Evolutionary conservation across 2,888 invertebrate species (phyloP).

Genomic region (Caenorhabditis sp.): DNA sequence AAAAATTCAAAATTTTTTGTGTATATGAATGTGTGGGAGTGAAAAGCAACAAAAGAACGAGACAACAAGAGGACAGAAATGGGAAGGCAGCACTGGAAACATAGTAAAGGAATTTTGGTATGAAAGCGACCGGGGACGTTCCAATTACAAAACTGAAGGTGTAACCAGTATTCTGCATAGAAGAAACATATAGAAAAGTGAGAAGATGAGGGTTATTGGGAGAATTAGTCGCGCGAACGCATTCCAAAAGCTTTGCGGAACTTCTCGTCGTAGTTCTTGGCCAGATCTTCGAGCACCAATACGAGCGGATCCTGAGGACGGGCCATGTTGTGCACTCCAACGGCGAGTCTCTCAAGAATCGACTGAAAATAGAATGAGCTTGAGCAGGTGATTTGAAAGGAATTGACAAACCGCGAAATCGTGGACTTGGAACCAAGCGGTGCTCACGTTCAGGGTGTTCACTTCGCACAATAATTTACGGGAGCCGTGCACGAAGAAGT

Average conservation of each 20-base stretch:
- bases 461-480: slow-evolving; percentile 56
- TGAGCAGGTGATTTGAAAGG: background rate
- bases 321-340: slow-evolving; percentile 67
- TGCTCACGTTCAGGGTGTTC: slow-evolving; percentile 67
- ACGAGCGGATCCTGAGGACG: slow-evolving; percentile 69
- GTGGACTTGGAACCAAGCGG: slow-evolving; percentile 73
- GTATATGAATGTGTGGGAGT: background rate
- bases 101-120: background rate
- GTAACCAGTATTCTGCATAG: slow-evolving; percentile 19
- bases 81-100: slow-evolving; percentile 2
- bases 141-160: slow-evolving; percentile 27
- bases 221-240: slow-evolving; percentile 53
- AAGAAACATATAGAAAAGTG: slow-evolving; percentile 16
- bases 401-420: slow-evolving; percentile 71
- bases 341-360: slow-evolving; percentile 64
- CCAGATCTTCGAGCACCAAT: slow-evolving; percentile 65
- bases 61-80: slow-evolving; percentile 12
- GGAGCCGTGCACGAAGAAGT: slow-evolving; percentile 75
- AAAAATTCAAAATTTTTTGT: slow-evolving; percentile 8
- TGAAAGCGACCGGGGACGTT: slow-evolving; percentile 30
- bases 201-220: background rate
- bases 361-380: slow-evolving; percentile 50
- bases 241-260: slow-evolving; percentile 76
- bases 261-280: slow-evolving; percentile 73
- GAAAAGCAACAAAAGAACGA: slow-evolving; percentile 35